Evolutionary conservation across 2,797 vertebrate genomes (phyloP).

Genomic region (Liasis olivaceus): DNA sequence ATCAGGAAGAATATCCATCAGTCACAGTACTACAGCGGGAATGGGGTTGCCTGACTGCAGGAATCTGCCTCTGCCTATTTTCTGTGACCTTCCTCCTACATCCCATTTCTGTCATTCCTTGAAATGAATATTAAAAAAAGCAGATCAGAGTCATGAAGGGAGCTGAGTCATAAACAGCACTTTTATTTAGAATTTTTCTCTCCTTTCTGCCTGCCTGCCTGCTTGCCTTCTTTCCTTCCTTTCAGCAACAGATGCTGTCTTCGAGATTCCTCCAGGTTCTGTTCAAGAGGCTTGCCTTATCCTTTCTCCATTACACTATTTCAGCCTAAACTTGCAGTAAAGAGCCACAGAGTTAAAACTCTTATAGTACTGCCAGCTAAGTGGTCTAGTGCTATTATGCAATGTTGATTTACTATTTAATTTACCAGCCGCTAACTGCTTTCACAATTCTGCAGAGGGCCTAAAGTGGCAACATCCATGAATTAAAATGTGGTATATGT

Average conservation of each 20-base stretch:
- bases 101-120: background rate
- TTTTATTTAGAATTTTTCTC: background rate
- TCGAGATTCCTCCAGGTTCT: background rate
- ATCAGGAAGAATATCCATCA: background rate
- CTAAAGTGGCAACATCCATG: background rate
- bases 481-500: background rate
- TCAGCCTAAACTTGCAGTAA: background rate
- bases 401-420: background rate
- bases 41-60: background rate
- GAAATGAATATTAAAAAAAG: background rate
- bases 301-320: background rate
- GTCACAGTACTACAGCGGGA: background rate
- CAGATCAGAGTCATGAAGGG: background rate
- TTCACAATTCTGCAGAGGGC: background rate
- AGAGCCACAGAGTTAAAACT: background rate
- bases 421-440: background rate
- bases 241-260: background rate
- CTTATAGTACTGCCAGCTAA: background rate
- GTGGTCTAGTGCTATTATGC: background rate
- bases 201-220: too few relatives aligned
- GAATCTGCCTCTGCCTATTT: background rate
- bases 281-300: background rate
- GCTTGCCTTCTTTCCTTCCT: background rate
- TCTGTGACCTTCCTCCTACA: background rate
- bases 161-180: background rate